phyloP scores from a whole-genome alignment of 2,888 invertebrate genomes.

The Nemurella pictetii region DNA sequence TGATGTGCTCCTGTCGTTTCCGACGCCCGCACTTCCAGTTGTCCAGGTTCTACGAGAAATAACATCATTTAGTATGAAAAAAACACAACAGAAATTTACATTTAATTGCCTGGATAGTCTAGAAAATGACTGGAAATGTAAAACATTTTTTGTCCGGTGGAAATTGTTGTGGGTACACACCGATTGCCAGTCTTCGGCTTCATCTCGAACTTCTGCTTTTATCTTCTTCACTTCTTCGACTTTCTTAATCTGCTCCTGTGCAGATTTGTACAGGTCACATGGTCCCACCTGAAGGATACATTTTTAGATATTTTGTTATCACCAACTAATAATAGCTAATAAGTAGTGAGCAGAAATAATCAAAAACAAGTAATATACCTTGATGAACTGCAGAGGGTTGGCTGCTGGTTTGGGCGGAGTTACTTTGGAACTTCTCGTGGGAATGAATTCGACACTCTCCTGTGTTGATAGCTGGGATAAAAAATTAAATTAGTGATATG shows the following conservation, averaged over 20 bases:
- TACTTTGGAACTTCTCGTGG: conserved; percentile 65
- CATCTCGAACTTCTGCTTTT: conserved; percentile 77
- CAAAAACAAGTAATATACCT: no score
- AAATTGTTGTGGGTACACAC: conserved; percentile 57
- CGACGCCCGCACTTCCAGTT: conserved; percentile 92
- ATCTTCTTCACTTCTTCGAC: conserved; percentile 83
- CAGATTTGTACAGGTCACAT: conserved; percentile 82
- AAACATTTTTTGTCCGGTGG: neutral
- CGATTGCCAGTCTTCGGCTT: conserved; percentile 91
- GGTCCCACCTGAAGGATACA: conserved; percentile 65
- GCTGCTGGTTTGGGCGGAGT: conserved; percentile 81
- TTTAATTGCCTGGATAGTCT: neutral
- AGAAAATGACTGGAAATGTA: neutral
- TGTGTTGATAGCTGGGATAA: conserved; percentile 40
- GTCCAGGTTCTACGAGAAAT: conserved; percentile 74
- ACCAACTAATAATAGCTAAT: no score
- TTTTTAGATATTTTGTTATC: no score
- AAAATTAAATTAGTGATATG: neutral
- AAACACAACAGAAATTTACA: neutral
- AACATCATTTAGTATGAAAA: neutral
- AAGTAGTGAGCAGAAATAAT: no score
- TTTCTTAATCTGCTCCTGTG: conserved; percentile 81
- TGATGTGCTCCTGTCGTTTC: conserved; percentile 89
- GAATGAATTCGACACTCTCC: conserved; percentile 46
- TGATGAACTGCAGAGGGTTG: conserved; percentile 87